Evolutionary conservation across 2,113 vertebrate genomes (phyloP).

Genomic region (Lophotis ruficrista): DNA sequence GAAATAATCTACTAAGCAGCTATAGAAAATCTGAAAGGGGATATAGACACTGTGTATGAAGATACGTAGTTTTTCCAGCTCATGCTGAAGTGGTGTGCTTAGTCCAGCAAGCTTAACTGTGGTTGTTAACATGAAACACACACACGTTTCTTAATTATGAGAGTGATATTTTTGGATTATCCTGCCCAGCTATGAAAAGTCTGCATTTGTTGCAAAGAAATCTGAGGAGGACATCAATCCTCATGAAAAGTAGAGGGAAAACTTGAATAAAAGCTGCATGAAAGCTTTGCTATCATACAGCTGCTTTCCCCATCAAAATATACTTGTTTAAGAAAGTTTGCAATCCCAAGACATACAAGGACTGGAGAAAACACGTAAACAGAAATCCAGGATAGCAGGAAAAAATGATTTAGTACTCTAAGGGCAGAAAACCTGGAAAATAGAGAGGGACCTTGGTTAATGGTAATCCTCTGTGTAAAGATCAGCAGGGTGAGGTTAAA

Average conservation of each 20-base stretch:
- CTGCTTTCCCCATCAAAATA: background rate
- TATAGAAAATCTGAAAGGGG: background rate
- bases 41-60: background rate
- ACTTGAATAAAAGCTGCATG: background rate
- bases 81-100: background rate
- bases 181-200: background rate
- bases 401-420: background rate
- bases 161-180: slow-evolving; percentile 1
- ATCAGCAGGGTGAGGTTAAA: background rate
- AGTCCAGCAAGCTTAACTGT: background rate
- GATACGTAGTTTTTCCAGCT: background rate
- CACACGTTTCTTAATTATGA: background rate
- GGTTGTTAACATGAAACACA: background rate
- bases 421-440: background rate
- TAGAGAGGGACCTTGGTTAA: background rate
- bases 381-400: background rate
- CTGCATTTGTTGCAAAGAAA: background rate
- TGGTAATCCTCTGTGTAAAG: background rate
- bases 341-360: background rate
- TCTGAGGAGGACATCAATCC: background rate
- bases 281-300: background rate
- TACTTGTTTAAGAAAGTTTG: background rate
- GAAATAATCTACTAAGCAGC: background rate
- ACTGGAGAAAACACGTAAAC: background rate
- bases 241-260: background rate